Percentiles rank a stretch among this genome's conserved stretches.
Evolutionary conservation across 2,797 vertebrate genomes (phyloP).

Genomic region (Parambassis ranga): DNA sequence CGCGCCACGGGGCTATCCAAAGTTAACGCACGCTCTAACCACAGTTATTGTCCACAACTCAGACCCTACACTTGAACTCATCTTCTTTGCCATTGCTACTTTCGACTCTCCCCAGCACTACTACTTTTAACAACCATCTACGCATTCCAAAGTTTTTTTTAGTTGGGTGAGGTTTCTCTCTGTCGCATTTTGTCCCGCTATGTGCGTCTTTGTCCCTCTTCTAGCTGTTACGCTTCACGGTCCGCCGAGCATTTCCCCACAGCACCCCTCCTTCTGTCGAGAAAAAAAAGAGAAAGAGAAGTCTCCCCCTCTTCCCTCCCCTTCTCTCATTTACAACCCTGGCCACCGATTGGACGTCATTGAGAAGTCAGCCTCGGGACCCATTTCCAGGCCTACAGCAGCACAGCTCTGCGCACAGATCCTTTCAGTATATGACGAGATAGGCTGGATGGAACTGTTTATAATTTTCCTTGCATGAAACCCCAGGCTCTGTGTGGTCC

Average conservation of each 20-base stretch:
- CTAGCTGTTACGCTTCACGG: slow-evolving; percentile 79
- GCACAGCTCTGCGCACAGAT: slow-evolving; percentile 41
- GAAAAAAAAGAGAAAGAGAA: slow-evolving; percentile 69
- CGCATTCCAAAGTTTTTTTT: slow-evolving; percentile 11
- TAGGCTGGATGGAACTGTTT: slow-evolving; percentile 62
- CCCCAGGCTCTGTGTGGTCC: slow-evolving; percentile 70
- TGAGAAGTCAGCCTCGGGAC: slow-evolving; percentile 69
- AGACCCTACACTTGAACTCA: slow-evolving; percentile 10
- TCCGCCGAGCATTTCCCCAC: slow-evolving; percentile 74
- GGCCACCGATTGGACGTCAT: slow-evolving; percentile 74
- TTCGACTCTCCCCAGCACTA: neutral
- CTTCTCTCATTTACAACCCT: slow-evolving; percentile 65
- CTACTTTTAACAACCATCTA: slow-evolving; percentile 14
- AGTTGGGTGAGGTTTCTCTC: slow-evolving; percentile 25
- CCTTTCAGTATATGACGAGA: slow-evolving; percentile 53
- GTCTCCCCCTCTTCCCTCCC: slow-evolving; percentile 4
- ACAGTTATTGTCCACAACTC: slow-evolving; percentile 19
- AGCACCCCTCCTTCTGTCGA: slow-evolving; percentile 68
- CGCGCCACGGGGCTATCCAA: slow-evolving; percentile 27
- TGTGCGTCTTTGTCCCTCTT: slow-evolving; percentile 74
- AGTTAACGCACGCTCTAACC: slow-evolving; percentile 34
- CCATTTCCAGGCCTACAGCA: slow-evolving; percentile 57
- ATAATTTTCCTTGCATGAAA: slow-evolving; percentile 54
- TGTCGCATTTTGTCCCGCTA: slow-evolving; percentile 56
- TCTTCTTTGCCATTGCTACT: slow-evolving; percentile 14